Conservation (phyloP, 1,140 invertebrate genomes). For the silkworm (Bombyx mori) region DNA sequence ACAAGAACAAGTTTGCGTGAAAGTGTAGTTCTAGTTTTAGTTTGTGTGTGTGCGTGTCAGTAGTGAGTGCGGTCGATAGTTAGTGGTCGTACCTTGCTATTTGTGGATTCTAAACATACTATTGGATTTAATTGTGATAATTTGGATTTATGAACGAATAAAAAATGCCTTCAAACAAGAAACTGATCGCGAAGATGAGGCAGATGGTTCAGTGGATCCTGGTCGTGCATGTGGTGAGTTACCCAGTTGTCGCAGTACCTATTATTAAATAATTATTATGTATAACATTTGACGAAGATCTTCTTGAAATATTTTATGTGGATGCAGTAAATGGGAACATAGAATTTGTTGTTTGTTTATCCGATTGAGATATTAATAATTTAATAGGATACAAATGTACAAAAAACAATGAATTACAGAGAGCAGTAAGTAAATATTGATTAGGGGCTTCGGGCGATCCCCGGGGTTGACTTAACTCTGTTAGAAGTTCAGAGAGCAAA, state of each 20-base stretch:
- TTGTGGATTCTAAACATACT: conserved; percentile 55
- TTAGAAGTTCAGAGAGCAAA: conserved; percentile 64
- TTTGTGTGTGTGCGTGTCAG: conserved; percentile 54
- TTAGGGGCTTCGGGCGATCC: conserved; percentile 31
- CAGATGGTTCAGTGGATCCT: conserved; percentile 62
- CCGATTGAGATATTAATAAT: too few relatives aligned
- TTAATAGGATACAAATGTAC: neutral
- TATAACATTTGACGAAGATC: neutral
- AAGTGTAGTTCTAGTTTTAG: conserved; percentile 54
- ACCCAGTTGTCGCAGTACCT: too few relatives aligned
- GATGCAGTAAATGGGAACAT: neutral
- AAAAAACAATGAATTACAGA: conserved; percentile 21
- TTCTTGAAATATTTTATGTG: neutral
- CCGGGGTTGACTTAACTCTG: conserved; percentile 49
- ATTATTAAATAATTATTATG: too few relatives aligned
- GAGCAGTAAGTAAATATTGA: conserved; percentile 45
- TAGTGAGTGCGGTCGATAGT: conserved; percentile 64
- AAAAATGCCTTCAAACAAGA: conserved; percentile 64
- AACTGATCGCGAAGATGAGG: conserved; percentile 55
- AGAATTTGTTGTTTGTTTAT: too few relatives aligned
- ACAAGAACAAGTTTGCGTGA: conserved; percentile 53
- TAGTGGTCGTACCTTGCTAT: conserved; percentile 52
- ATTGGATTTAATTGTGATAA: conserved; percentile 24
- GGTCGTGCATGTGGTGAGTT: conserved; percentile 60
- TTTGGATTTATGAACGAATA: conserved; percentile 24